Base-by-base conservation (phyloP, 2,797 vertebrate genomes). In the Lacerta bilineata region DNA sequence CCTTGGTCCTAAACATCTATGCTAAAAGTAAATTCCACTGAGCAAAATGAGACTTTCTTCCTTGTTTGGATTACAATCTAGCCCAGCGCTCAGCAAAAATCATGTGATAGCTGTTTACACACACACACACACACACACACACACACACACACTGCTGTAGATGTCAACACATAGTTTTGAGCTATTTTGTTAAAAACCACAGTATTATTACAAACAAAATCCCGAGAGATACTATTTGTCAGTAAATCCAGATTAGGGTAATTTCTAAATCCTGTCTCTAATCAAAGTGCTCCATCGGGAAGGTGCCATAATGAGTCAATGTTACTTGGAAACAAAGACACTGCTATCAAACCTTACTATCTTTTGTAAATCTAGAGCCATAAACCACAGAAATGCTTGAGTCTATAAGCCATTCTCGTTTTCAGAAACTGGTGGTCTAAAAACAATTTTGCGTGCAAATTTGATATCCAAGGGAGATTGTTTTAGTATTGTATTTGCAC, bases 401-500 rank as follows among this genome's bases (percentile, higher is more conserved):
- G 84, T 89, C 84, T 71, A 46, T 84, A 89, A 95, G 77, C 71
- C 9, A 5, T 36, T 41, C 81, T 43, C 0, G 1, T 77, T 91
- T 89, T 90, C 86, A 85, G 81, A 84, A 91, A 36, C 3, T 0
- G 71, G 0, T 4, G 85, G 66, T 41, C 89, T 91, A 66, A 88
- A 89, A 91, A 90, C 61, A 87, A 91, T 92, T 93, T 84, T 89
- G 4, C 29, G 59, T 1, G 17, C 75, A n/a, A 77, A 6, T 27
- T 8, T 94, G 66, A 9, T 74, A 89, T 87, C 75, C 80, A 91
- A 87, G 59, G 27, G 64, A 93, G 90, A 78, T 91, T 92, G 86
- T 29, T 95, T 92, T 89, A 83, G 55, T 78, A 91, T 92, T 92
- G 83, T 91, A 33, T 82, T 94, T 95, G 72, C 88, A 36, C 91